phyloP scores from a whole-genome alignment of 2,888 invertebrate genomes.

The Arge pagana region DNA sequence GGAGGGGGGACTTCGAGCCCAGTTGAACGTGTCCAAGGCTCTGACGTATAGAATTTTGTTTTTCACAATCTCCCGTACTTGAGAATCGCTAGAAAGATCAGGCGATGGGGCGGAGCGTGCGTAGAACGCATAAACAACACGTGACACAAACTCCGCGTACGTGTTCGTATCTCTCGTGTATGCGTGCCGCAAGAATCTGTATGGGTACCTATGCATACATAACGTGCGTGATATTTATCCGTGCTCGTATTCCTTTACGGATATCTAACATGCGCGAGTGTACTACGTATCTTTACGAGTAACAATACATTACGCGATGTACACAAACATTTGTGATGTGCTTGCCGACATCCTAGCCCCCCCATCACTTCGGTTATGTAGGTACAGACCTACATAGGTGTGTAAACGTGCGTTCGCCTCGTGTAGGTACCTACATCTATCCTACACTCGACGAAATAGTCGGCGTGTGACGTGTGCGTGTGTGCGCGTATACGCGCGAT shows the following conservation, averaged over 20 bases:
- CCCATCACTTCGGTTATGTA: no score
- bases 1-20: no score
- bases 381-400: no score
- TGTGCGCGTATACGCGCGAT: not conserved
- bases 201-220: not conserved
- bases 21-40: no score
- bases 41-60: not conserved
- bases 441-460: no score
- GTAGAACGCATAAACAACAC: constrained; percentile 27
- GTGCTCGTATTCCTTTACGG: not conserved
- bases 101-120: constrained; percentile 25
- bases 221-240: constrained; percentile 10
- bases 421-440: no score
- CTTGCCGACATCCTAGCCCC: no score
- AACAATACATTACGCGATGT: no score
- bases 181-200: no score
- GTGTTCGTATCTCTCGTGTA: not conserved
- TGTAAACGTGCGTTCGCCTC: no score
- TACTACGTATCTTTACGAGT: no score
- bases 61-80: constrained; percentile 11
- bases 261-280: no score
- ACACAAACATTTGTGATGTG: not conserved
- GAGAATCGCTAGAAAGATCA: constrained; percentile 25
- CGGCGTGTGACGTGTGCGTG: not conserved
- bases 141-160: constrained; percentile 18